These are phyloP conservation scores for Heterochromis multidens DNA, from an alignment of 2,113 vertebrate species.

Conservation along the genomic window DNA sequence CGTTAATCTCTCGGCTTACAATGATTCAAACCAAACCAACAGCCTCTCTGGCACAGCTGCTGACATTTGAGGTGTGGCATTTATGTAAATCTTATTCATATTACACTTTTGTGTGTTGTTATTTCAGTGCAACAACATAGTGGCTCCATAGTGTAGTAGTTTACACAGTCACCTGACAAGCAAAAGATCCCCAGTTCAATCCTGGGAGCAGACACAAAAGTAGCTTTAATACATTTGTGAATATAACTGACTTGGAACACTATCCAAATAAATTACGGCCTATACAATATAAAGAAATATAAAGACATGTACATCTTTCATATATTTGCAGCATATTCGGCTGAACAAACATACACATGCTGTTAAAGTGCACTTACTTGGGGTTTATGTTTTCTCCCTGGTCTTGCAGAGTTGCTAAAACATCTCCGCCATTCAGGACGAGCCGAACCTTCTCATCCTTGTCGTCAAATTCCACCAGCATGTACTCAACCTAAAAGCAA, in stretches of 20 bases:
- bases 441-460: slow-evolving; percentile 86
- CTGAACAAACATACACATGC: not conserved
- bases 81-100: not conserved
- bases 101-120: not conserved
- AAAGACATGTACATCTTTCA: not conserved
- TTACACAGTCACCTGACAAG: not conserved
- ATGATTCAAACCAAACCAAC: not conserved
- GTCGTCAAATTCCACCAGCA: slow-evolving; percentile 91
- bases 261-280: not conserved
- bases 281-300: not conserved
- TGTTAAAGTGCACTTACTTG: slow-evolving; percentile 82
- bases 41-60: not conserved
- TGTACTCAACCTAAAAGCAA: slow-evolving; percentile 90
- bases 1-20: not conserved
- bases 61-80: not conserved
- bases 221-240: too few species aligned
- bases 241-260: not conserved
- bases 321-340: not conserved
- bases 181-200: not conserved
- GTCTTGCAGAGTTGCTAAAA: slow-evolving; percentile 90
- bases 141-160: not conserved
- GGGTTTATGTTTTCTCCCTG: slow-evolving; percentile 92
- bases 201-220: not conserved
- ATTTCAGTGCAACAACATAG: not conserved
- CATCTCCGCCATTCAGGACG: slow-evolving; percentile 79